A percentile compares a stretch with the other conserved stretches of the same genome.
phyloP scores from a whole-genome alignment of 2,888 invertebrate species.

The Pinctada fucata region DNA sequence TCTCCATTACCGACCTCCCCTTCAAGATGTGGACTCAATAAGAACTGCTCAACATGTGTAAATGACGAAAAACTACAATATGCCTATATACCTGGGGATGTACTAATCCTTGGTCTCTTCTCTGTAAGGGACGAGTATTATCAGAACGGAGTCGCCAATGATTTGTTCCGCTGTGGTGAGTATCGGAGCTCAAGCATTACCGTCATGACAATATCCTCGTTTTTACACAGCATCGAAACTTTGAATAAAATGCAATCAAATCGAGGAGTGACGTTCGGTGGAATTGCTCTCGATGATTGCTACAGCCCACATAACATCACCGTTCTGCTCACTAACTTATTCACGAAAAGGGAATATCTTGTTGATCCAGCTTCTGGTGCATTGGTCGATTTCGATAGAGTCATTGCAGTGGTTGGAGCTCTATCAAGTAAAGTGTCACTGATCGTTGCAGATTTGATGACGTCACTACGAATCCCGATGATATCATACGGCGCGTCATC shows the following conservation, averaged over 20 bases:
- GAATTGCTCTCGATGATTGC: constrained; percentile 62
- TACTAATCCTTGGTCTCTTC: constrained; percentile 57
- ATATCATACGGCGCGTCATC: constrained; percentile 62
- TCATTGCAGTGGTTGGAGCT: constrained; percentile 79
- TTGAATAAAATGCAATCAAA: constrained; percentile 16
- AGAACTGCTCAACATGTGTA: constrained; percentile 49
- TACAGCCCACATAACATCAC: constrained; percentile 54
- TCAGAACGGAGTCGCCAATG: constrained; percentile 1
- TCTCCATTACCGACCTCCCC: not conserved
- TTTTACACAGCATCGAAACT: constrained; percentile 46
- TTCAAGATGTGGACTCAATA: constrained; percentile 42
- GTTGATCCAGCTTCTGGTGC: constrained; percentile 35
- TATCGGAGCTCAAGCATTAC: constrained; percentile 47
- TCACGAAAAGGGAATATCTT: constrained; percentile 46
- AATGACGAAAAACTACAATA: constrained; percentile 39
- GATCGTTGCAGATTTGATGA: constrained; percentile 54
- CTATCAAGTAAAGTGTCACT: constrained; percentile 72
- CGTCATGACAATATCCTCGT: constrained; percentile 56
- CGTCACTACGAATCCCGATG: constrained; percentile 52
- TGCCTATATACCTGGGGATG: constrained; percentile 55
- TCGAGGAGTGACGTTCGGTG: constrained; percentile 48
- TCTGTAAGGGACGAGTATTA: constrained; percentile 48
- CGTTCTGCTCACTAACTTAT: constrained; percentile 45
- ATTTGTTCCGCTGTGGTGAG: constrained; percentile 47
- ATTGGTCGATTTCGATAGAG: constrained; percentile 48